Conservation (phyloP, 1,140 invertebrate genomes). For the Choristoneura fumiferana region DNA sequence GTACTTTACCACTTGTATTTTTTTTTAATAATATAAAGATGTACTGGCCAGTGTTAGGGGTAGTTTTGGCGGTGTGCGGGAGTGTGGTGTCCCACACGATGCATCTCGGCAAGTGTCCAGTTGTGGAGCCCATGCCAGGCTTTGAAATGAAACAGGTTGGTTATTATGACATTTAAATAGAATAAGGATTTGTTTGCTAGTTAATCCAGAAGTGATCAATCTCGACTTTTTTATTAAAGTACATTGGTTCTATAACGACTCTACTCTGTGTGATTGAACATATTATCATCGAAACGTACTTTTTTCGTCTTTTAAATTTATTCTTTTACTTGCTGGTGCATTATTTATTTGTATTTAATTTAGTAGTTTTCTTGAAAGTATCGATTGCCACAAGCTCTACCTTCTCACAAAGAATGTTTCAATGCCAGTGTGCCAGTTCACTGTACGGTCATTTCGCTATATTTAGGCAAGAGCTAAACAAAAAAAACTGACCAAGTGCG, state of each 20-base stretch:
- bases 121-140: slow-evolving; percentile 83
- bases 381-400: too few species aligned
- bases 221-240: too few species aligned
- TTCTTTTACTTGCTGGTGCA: too few species aligned
- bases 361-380: not conserved
- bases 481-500: too few species aligned
- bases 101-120: slow-evolving; percentile 86
- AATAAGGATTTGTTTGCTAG: slow-evolving; percentile 6
- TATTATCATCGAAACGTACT: too few species aligned
- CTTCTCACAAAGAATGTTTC: too few species aligned
- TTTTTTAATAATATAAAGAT: slow-evolving; percentile 35
- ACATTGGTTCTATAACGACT: not conserved
- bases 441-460: too few species aligned
- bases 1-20: slow-evolving; percentile 12
- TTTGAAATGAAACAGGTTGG: slow-evolving; percentile 87
- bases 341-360: too few species aligned
- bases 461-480: too few species aligned
- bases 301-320: too few species aligned
- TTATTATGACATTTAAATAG: slow-evolving; percentile 11
- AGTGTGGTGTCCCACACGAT: slow-evolving; percentile 80
- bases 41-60: slow-evolving; percentile 37
- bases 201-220: too few species aligned
- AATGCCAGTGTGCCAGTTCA: not conserved
- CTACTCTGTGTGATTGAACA: not conserved
- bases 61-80: slow-evolving; percentile 46